Base-by-base conservation (phyloP, 1,140 invertebrate genomes). In the Drosophila repletoides region DNA sequence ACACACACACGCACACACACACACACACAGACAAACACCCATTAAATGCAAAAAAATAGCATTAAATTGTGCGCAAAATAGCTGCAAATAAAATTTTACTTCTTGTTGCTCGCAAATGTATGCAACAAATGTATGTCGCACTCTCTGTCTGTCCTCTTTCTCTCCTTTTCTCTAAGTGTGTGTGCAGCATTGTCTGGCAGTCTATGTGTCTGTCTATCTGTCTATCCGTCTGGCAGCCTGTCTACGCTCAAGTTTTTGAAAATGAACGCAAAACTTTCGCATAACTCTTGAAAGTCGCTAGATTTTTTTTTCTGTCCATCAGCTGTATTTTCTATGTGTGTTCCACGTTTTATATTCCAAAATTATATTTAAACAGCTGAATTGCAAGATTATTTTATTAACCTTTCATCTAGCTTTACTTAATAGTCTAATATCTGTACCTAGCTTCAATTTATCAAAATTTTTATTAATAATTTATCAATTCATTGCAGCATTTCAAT, bases 11-110 rank as follows among this genome's bases (percentile, higher is more conserved):
- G 56, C 28, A 41, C 19, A 43, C 26, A 38, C 26, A 43, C 28
- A 33, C 22, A 28, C 7, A 40, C n/a, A 21, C 26, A 38, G 5
- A 31, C 21, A 7, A 17, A 29, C 26, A 1, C 9, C 2, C 76
- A 76, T 81, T 83, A 83, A 83, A 67, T 83, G 77, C 77, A 81
- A 83, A 81, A 81, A 81, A 81, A 73, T 73, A 63, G 60, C 64
- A 83, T 77, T 81, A 81, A 81, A 81, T 81, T 81, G 77, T 83
- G 72, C 72, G 77, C 72, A 83, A 81, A 80, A 81, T 81, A 73
- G 77, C 79, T 40, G 73, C 68, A 73, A 76, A 83, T 83, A 83
- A 83, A 77, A 81, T 83, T 72, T 40, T 14, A 31, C 48, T 36
- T 49, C 46, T 38, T 59, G 24, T 48, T 74, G 66, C 71, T 43